Base-by-base conservation (phyloP, 2,797 vertebrate genomes). In the Hippocampus kuda region DNA sequence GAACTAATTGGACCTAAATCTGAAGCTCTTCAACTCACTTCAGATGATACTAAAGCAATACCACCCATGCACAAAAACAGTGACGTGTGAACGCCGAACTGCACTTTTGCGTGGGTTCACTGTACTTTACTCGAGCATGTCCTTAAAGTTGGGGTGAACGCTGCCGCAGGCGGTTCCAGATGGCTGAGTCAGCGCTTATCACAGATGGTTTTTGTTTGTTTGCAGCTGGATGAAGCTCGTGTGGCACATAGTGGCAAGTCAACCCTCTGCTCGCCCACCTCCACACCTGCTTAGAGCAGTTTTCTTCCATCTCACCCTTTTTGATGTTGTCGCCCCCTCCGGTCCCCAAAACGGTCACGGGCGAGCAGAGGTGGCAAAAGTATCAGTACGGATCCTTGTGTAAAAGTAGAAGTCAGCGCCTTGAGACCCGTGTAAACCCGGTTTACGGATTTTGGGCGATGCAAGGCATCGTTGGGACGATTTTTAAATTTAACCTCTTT, bases 171-270 rank as follows among this genome's bases (percentile, higher is more conserved):
- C 53, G 7, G 2, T 10, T n/a, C 53, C 53, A 54, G n/a, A 24
- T 54, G 53, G 53, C 53, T 69, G 51, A 71, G 71, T 75, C 65
- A n/a, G 6, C 64, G 51, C 41, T 71, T 63, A 41, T 71, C 51
- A 44, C 82, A 80, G 79, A 77, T 81, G 80, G 76, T 81, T 72
- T 59, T 27, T 30, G 13, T 30, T 60, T 60, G 16, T 54, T 54
- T 54, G 7, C 24, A 20, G 71, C 72, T 70, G 75, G 79, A 79
- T 84, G 73, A 80, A 75, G 7, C 75, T 73, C 78, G 38, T 2
- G 69, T 59, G 57, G 73, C 72, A 70, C 68, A 56, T 62, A 15
- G 60, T 26, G 68, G 72, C 74, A 77, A 74, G 68, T 48, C 57
- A 68, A 65, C 69, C 59, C 26, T 12, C 54, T 16, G 68, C 70